A percentile compares a stretch with the other conserved stretches of the same genome.
Conservation (phyloP, 2,113 vertebrate genomes). For the Tylochromis polylepis region DNA sequence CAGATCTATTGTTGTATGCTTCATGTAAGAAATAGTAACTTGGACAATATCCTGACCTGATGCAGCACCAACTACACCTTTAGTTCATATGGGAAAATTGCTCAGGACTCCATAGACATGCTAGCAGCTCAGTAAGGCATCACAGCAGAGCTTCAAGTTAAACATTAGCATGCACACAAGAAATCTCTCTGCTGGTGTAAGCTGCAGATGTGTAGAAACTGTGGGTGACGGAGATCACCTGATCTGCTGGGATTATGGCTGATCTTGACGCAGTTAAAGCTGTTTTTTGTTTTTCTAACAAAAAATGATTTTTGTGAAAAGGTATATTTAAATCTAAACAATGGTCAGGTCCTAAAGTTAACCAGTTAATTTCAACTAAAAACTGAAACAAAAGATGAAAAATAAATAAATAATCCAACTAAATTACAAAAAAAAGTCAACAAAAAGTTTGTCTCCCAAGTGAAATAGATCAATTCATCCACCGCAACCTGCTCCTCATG, state of each 20-base stretch:
- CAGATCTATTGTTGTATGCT: neutral
- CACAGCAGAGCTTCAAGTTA: neutral
- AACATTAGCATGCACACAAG: neutral
- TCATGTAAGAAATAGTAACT: neutral
- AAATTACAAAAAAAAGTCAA: neutral
- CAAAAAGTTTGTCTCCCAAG: neutral
- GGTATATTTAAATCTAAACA: neutral
- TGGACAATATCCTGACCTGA: neutral
- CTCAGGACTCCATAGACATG: neutral
- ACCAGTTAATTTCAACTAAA: neutral
- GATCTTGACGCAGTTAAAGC: neutral
- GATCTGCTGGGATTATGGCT: neutral
- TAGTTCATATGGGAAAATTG: neutral
- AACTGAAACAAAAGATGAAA: neutral
- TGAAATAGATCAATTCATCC: neutral
- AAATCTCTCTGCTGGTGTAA: neutral
- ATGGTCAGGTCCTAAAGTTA: neutral
- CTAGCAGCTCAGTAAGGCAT: neutral
- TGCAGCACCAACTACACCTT: neutral
- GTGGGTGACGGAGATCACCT: neutral
- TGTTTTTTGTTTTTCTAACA: neutral
- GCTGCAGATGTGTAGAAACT: neutral
- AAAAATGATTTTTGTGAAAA: neutral
- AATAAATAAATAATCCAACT: neutral
- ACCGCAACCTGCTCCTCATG: neutral